Evolutionary conservation across 2,888 invertebrate species (phyloP).

Genomic region (Drosophila multiciliata): DNA sequence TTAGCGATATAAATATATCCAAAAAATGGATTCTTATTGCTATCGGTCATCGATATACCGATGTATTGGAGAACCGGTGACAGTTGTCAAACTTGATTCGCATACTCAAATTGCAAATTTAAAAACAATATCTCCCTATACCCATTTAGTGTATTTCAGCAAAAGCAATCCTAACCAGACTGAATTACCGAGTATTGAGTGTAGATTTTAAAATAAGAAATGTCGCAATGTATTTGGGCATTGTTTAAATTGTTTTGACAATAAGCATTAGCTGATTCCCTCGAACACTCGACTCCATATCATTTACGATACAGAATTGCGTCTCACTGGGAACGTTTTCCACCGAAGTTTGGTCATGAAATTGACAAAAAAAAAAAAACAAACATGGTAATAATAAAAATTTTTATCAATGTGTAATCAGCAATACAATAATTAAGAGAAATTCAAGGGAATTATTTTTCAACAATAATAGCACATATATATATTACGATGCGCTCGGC

Average conservation of each 20-base stretch:
- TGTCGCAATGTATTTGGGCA: neutral
- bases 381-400: slow-evolving; percentile 6
- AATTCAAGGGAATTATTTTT: slow-evolving; percentile 57
- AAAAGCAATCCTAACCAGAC: neutral
- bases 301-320: slow-evolving; percentile 26
- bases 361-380: slow-evolving; percentile 4
- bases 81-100: neutral
- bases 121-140: neutral
- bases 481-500: slow-evolving; percentile 42
- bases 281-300: neutral
- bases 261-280: neutral
- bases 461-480: slow-evolving; percentile 22
- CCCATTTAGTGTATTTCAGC: neutral
- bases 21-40: neutral
- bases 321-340: slow-evolving; percentile 34
- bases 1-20: too few relatives aligned
- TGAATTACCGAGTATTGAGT: neutral
- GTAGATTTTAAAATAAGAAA: neutral
- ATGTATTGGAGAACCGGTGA: neutral
- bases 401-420: slow-evolving; percentile 38
- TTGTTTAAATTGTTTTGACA: slow-evolving; percentile 1
- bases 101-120: neutral
- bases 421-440: slow-evolving; percentile 26
- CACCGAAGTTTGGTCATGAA: slow-evolving; percentile 33
- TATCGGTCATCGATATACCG: neutral